phyloP scores from a whole-genome alignment of 2,888 invertebrate species.

The Epsilonema sp. region DNA sequence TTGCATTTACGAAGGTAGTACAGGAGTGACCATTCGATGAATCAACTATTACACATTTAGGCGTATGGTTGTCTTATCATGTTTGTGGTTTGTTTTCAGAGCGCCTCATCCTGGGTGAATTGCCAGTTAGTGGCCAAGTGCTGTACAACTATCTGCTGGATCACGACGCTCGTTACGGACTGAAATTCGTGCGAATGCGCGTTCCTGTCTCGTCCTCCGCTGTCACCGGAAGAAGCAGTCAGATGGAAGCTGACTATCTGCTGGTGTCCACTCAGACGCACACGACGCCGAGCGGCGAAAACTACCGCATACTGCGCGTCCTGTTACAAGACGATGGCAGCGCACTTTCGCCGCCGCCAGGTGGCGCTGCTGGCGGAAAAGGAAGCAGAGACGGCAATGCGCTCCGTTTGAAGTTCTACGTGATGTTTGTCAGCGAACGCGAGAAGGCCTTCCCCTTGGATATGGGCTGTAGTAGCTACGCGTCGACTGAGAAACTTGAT shows the following conservation, averaged over 20 bases:
- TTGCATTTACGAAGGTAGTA: slow-evolving; percentile 46
- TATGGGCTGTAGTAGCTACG: no score
- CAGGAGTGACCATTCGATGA: slow-evolving; percentile 2
- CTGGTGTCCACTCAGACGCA: slow-evolving; percentile 11
- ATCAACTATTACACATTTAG: neutral
- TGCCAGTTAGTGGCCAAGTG: slow-evolving; percentile 44
- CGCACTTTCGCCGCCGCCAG: no score
- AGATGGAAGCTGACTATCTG: slow-evolving; percentile 13
- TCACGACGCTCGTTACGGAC: slow-evolving; percentile 46
- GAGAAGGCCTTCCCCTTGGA: no score
- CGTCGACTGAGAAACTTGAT: no score
- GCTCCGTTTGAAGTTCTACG: slow-evolving; percentile 14
- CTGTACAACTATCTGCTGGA: slow-evolving; percentile 49
- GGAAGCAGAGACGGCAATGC: slow-evolving; percentile 1
- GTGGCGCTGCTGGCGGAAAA: no score
- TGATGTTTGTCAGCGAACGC: slow-evolving; percentile 11
- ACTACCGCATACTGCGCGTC: slow-evolving; percentile 11
- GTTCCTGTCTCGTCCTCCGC: neutral
- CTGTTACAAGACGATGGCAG: slow-evolving; percentile 9
- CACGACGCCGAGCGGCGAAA: neutral
- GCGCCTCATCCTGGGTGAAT: slow-evolving; percentile 39
- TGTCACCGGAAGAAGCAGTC: neutral
- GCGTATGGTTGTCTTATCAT: no score
- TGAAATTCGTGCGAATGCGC: slow-evolving; percentile 45
- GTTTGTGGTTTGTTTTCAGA: slow-evolving; percentile 38